Evolutionary conservation across 1,140 invertebrate species (phyloP).

Genomic region (Monochamus saltuarius): DNA sequence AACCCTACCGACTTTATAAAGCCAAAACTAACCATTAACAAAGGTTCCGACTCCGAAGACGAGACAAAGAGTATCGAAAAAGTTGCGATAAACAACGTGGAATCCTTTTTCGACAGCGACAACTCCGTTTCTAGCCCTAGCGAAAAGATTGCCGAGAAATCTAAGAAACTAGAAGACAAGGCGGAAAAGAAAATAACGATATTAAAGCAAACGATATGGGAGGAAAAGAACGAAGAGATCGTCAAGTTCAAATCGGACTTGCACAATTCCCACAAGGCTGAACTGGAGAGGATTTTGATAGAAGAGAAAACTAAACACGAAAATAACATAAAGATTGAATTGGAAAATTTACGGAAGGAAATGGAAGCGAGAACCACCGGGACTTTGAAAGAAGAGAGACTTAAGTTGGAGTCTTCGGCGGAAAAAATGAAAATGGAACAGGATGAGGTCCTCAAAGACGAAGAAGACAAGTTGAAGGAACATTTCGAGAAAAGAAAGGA

Average conservation of each 20-base stretch:
- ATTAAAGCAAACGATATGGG: conserved; percentile 44
- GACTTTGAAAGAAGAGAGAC: conserved; percentile 51
- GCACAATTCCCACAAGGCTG: conserved; percentile 56
- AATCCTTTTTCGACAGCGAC: conserved; percentile 33
- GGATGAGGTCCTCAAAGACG: conserved; percentile 52
- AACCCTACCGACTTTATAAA: conserved; percentile 59
- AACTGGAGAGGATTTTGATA: conserved; percentile 57
- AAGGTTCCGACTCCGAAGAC: conserved; percentile 57
- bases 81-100: conserved; percentile 36
- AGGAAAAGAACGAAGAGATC: conserved; percentile 50
- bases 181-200: conserved; percentile 56
- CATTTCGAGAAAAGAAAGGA: conserved; percentile 54
- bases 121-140: conserved; percentile 28
- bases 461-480: conserved; percentile 52
- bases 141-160: conserved; percentile 41
- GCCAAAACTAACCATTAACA: conserved; percentile 56
- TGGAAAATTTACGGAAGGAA: conserved; percentile 52
- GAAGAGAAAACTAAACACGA: conserved; percentile 53
- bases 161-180: conserved; percentile 54
- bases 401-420: conserved; percentile 52
- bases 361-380: conserved; percentile 49
- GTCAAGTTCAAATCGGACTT: conserved; percentile 50
- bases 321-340: conserved; percentile 47
- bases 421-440: conserved; percentile 51
- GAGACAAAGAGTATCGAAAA: conserved; percentile 56